Percentiles rank a stretch among this genome's conserved stretches.
phyloP scores from a whole-genome alignment of 2,888 invertebrate genomes.

The Spisula subtruncata region DNA sequence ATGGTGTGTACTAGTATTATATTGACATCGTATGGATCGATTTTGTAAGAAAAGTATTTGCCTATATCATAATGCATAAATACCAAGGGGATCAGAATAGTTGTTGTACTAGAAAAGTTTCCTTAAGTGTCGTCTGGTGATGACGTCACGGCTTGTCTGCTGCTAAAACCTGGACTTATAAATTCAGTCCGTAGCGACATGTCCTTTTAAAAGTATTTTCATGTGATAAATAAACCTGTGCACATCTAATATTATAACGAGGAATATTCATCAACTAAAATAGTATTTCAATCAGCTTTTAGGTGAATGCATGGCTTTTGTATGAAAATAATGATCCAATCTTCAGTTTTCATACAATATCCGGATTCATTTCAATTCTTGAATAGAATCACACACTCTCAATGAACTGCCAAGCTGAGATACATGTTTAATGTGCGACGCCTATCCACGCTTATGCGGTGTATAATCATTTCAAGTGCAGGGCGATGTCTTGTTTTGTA shows the following conservation, averaged over 20 bases:
- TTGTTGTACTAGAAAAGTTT: too few relatives aligned
- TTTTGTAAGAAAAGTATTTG: too few relatives aligned
- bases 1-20: too few relatives aligned
- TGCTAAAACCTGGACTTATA: neutral
- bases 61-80: too few relatives aligned
- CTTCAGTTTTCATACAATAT: slow-evolving; percentile 6
- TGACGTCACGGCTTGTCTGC: neutral
- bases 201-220: neutral
- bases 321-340: slow-evolving; percentile 33
- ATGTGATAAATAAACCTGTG: neutral
- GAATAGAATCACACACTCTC: neutral
- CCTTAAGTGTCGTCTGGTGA: neutral
- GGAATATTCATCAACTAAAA: slow-evolving; percentile 23
- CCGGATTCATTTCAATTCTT: neutral
- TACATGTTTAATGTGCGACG: slow-evolving; percentile 14
- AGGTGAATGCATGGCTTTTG: slow-evolving; percentile 23
- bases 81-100: too few relatives aligned
- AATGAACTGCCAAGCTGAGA: neutral
- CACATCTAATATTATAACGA: neutral
- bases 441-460: neutral
- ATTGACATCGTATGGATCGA: too few relatives aligned
- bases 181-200: neutral
- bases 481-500: slow-evolving; percentile 11
- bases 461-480: neutral
- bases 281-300: slow-evolving; percentile 41